Evolutionary conservation across 64 coral and sea anemone genomes (phyloP), one percentile per base, ranked within the genome.

Genomic region (Acropora tenuis): DNA sequence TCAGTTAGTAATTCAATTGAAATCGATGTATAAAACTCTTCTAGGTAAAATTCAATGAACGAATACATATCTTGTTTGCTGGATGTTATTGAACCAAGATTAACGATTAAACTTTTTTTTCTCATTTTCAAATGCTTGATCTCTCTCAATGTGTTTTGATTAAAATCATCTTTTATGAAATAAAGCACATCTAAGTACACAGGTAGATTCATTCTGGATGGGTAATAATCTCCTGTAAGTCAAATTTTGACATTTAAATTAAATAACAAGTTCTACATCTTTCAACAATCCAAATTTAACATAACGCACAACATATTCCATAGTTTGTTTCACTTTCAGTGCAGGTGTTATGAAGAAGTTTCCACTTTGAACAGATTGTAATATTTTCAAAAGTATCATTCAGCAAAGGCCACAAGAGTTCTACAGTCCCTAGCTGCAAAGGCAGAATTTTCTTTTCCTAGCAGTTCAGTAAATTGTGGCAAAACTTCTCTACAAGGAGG

Each of bases 191-290:
- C 9, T 47, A 77, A 47, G 42, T 77, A 47, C 11, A 47, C 43
- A 77, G 42, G 42, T 76, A 76, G 74, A 76, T 76, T 76, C 74
- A 76, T 45, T 76, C 74, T 76, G 74, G 74, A 76, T 76, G 74
- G 74, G 74, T 76, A 76, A 76, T 76, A 76, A 76, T 43, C 74
- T 76, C 74, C 41, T 76, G 44, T 44, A 76, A 76, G 74, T 76
- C 41, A 41, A 76, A 43, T 76, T 76, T 44, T 76, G 44, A 76
- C 74, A 76, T 76, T 76, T 76, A 76, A 76, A 76, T 76, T 76
- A 47, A 76, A 76, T 13, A 10, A 76, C 30, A 76, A 5, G 52
- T 55, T 55, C 52, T 55, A 55, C 52, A 55, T 55, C 52, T 55
- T 55, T 55, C 52, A 10, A 55, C 52, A 55, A 55, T 55, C 52